Percentiles rank a stretch among this genome's conserved stretches.
Conservation (phyloP, 2,888 invertebrate species). For the Dryobotodes eremita region DNA sequence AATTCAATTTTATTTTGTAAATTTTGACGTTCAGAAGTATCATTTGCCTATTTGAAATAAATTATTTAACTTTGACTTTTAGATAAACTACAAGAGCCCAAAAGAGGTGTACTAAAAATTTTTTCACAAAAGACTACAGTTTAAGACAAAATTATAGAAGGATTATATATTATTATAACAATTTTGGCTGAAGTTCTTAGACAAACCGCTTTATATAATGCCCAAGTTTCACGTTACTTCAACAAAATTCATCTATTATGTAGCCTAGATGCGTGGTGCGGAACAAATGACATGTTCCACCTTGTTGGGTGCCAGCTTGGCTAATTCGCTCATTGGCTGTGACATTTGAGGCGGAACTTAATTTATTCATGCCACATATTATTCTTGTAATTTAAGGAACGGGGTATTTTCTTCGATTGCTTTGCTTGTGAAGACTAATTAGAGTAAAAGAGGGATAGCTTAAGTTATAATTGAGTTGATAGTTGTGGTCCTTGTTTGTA, state of each 20-base stretch:
- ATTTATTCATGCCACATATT: conserved; percentile 21
- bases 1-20: no score
- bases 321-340: conserved; percentile 32
- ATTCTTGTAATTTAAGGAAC: conserved; percentile 7
- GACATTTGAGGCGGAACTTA: conserved; percentile 19
- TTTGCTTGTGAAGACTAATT: background rate
- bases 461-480: background rate
- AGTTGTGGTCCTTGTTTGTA: background rate
- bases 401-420: background rate
- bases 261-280: conserved; percentile 16
- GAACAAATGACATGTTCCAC: conserved; percentile 48
- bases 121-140: no score
- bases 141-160: background rate
- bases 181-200: conserved; percentile 6
- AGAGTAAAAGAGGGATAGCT: no score
- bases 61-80: no score
- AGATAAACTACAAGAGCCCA: no score
- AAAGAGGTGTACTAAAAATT: no score
- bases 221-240: conserved; percentile 22
- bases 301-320: background rate
- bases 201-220: conserved; percentile 8
- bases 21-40: no score
- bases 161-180: background rate
- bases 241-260: conserved; percentile 2
- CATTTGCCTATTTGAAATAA: no score